Percentiles rank a stretch among this genome's conserved stretches.
Conservation (phyloP, 2,113 vertebrate genomes). For the Anoplopoma fimbria region DNA sequence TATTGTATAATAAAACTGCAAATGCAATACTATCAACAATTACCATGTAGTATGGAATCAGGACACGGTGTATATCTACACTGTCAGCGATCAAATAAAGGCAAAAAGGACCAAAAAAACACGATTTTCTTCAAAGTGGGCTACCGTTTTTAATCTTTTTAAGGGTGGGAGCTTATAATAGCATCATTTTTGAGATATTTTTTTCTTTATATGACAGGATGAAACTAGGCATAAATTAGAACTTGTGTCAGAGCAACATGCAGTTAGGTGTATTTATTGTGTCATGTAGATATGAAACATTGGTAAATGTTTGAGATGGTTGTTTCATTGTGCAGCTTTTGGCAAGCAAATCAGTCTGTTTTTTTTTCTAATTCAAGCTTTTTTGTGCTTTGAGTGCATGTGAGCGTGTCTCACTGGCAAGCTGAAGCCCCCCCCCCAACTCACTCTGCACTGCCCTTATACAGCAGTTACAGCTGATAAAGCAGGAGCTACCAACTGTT, state of each 20-base stretch:
- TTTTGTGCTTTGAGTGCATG: neutral
- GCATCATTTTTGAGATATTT: no score
- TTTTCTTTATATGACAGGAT: neutral
- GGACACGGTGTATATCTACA: neutral
- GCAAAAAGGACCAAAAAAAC: no score
- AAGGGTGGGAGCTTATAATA: neutral
- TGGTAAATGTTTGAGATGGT: neutral
- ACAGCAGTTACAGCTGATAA: no score
- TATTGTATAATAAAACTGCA: neutral
- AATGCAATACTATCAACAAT: neutral
- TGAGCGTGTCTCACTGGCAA: no score
- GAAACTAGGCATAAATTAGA: neutral
- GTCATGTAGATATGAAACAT: neutral
- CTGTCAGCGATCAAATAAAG: neutral
- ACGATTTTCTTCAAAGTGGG: neutral
- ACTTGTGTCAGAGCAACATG: neutral
- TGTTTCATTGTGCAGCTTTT: neutral
- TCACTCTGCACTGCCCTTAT: no score
- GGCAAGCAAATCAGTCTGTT: neutral
- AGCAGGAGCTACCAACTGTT: neutral
- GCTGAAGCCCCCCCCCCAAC: no score
- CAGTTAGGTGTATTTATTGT: neutral
- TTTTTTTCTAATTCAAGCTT: no score
- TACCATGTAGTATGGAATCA: no score
- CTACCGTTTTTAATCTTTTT: neutral